Evolutionary conservation across 2,888 invertebrate species (phyloP).

Genomic region (Ditylenchus weischeri): DNA sequence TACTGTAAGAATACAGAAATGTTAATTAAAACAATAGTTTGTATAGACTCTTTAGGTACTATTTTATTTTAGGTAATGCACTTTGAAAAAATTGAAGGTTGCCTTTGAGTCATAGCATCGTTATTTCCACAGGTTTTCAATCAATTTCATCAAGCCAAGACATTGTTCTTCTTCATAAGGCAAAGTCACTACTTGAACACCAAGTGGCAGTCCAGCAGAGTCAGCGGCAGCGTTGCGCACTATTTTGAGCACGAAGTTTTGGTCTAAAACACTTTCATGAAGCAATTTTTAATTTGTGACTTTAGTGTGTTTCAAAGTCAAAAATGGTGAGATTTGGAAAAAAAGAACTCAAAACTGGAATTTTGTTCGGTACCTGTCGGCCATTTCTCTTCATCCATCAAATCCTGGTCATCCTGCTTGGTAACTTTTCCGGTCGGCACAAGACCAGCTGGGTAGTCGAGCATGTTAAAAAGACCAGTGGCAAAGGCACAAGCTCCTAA

Average conservation of each 20-base stretch:
- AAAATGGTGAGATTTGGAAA: no score
- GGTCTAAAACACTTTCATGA: constrained; percentile 28
- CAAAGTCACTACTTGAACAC: constrained; percentile 49
- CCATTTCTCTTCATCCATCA: constrained; percentile 39
- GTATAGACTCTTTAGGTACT: no score
- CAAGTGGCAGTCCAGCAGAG: constrained; percentile 45
- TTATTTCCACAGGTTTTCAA: constrained; percentile 33
- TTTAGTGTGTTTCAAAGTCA: neutral
- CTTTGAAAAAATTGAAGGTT: no score
- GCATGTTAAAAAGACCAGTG: constrained; percentile 58
- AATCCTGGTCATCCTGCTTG: constrained; percentile 38
- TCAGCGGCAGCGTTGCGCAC: constrained; percentile 40
- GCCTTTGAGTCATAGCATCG: neutral
- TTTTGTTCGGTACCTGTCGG: constrained; percentile 32
- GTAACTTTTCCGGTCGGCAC: constrained; percentile 58
- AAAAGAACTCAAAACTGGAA: no score
- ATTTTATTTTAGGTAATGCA: no score
- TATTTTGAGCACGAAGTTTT: constrained; percentile 39
- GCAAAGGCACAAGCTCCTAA: constrained; percentile 43
- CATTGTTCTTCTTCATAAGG: constrained; percentile 49
- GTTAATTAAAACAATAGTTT: no score
- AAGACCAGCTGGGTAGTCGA: constrained; percentile 60
- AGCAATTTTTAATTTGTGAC: neutral
- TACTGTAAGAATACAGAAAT: no score
- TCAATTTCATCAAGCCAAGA: constrained; percentile 42